Conservation (phyloP, 2,888 invertebrate species). For the Drosophila bunnanda region DNA sequence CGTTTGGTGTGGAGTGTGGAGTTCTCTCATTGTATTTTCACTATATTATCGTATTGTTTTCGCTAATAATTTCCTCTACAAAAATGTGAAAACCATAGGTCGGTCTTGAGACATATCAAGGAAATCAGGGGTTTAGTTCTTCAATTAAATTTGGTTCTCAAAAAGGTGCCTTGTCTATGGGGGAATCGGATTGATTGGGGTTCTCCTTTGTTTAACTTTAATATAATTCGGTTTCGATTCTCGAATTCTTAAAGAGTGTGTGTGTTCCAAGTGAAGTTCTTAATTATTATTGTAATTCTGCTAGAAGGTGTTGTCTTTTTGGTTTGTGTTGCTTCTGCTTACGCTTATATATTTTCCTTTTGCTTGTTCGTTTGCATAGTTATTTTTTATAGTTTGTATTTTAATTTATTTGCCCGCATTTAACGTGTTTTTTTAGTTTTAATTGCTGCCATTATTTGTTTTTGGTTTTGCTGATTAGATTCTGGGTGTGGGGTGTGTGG, state of each 20-base stretch:
- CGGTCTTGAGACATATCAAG: conserved; percentile 28
- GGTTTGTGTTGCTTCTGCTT: conserved; percentile 31
- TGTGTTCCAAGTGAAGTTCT: conserved; percentile 68
- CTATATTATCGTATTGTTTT: conserved; percentile 27
- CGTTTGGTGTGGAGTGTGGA: conserved; percentile 44
- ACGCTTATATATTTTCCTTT: conserved; percentile 43
- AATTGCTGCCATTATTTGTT: conserved; percentile 47
- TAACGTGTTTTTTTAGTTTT: conserved; percentile 52
- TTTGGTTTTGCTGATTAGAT: conserved; percentile 42
- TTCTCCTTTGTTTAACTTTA: conserved; percentile 20
- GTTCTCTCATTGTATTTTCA: conserved; percentile 37
- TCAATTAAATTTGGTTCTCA: conserved; percentile 26
- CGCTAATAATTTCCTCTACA: conserved; percentile 39
- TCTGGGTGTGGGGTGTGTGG: conserved; percentile 13
- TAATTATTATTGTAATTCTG: conserved; percentile 77
- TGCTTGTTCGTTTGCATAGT: conserved; percentile 27
- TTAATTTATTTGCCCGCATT: conserved; percentile 45
- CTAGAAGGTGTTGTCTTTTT: conserved; percentile 58
- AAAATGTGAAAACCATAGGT: conserved; percentile 46
- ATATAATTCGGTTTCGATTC: conserved; percentile 31
- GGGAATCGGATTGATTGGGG: conserved; percentile 18
- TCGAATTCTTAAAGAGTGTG: conserved; percentile 31
- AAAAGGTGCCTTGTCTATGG: conserved; percentile 44
- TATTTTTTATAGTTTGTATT: conserved; percentile 53
- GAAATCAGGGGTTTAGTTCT: conserved; percentile 25